Evolutionary conservation across 2,797 vertebrate species (phyloP).

Genomic region (Sphenodon punctatus): DNA sequence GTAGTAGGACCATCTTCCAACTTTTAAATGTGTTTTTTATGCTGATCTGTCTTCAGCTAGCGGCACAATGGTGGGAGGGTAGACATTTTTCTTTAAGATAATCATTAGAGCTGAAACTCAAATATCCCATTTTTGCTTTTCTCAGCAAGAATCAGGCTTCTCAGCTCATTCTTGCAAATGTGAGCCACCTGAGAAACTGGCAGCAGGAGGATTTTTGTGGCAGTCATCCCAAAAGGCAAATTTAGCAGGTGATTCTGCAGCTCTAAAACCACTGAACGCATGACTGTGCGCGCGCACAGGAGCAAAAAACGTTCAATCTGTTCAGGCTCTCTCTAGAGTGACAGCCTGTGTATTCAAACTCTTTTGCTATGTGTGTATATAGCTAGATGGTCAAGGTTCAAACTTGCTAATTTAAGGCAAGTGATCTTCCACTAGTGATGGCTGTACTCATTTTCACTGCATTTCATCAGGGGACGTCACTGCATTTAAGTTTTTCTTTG

Average conservation of each 20-base stretch:
- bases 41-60: background rate
- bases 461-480: background rate
- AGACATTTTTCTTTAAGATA: no score
- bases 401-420: background rate
- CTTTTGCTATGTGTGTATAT: background rate
- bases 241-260: background rate
- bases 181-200: background rate
- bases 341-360: background rate
- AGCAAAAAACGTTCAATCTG: no score
- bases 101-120: no score
- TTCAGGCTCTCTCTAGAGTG: background rate
- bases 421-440: background rate
- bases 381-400: background rate
- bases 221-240: background rate
- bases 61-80: no score
- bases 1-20: background rate
- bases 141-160: no score
- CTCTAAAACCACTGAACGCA: no score
- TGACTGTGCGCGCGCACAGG: no score
- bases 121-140: no score
- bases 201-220: background rate
- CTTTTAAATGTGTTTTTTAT: background rate
- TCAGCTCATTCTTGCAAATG: no score
- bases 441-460: background rate
- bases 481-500: background rate